Evolutionary conservation across 2,113 vertebrate genomes (phyloP), one percentile per base, ranked within the genome.

Genomic region (Syngnathus scovelli): DNA sequence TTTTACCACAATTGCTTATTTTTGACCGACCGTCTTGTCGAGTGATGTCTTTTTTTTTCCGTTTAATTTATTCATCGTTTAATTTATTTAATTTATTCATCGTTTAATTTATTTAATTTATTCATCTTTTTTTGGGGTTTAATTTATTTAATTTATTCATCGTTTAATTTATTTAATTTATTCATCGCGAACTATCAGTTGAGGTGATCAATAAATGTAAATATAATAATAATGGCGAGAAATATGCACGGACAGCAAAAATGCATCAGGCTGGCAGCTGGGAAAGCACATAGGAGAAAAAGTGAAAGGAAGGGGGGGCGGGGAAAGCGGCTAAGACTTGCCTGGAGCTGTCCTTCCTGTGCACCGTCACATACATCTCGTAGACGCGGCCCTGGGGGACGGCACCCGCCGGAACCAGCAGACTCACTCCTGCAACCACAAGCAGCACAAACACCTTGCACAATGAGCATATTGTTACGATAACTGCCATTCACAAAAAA

Each of bases 291-390:
- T 60, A 33, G 27, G 27, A 33, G 58, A 60, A n/a, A 39, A 36
- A 60, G 13, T 39, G 37, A 37, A 55, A 56, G 56, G 13, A 3
- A 46, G 16, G 67, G 27, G 23, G 16, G 37, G 63, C 37, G 19
- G 5, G 56, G 41, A 66, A 62, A 18, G 23, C 70, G 12, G 27
- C 91, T 12, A 16, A 72, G 73, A 77, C 71, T 64, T 93, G 97
- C 97, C 95, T 98, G 93, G 98, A 94, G 87, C 88, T 95, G 85
- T 98, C 97, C 87, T 95, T 98, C 87, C 97, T 95, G 91, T 98
- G 95, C 72, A 99, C 95, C 37, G 95, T 98, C 92, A 99, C 92
- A 83, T 95, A 98, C 96, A 99, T 98, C 90, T 99, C 97, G 62
- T 98, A 99, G 76, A 95, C 94, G 83, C 97, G 89, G 37, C 97